These are phyloP conservation scores for Mormyrus hasselquistii DNA, from an alignment of 2,797 vertebrate genomes.

Conservation along the genomic window DNA sequence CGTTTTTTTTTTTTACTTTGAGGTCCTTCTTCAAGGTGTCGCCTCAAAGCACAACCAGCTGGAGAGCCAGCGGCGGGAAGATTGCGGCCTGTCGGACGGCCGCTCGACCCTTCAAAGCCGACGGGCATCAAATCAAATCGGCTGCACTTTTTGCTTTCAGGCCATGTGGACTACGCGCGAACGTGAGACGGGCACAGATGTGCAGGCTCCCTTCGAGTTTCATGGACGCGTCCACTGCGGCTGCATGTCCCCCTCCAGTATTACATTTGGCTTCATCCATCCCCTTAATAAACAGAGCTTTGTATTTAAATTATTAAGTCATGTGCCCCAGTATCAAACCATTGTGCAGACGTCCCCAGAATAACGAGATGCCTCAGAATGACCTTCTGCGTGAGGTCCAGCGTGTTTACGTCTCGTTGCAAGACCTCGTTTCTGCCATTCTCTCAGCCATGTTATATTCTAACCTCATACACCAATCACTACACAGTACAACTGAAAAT, in stretches of 20 bases:
- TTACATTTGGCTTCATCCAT: background rate
- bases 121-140: background rate
- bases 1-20: background rate
- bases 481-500: background rate
- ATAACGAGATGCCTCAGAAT: background rate
- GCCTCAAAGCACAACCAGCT: background rate
- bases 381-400: background rate
- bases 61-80: background rate
- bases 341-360: background rate
- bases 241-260: background rate
- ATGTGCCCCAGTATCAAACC: background rate
- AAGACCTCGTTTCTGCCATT: background rate
- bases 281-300: background rate
- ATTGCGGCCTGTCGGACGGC: background rate
- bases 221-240: background rate
- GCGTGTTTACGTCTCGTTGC: background rate
- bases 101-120: background rate
- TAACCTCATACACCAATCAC: background rate
- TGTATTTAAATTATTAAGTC: background rate
- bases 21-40: background rate
- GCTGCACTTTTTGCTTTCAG: background rate
- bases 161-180: background rate
- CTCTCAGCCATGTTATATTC: background rate
- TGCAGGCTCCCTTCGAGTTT: background rate
- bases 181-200: background rate